Conservation (phyloP, 2,113 vertebrate species). For the Proteles cristata region DNA sequence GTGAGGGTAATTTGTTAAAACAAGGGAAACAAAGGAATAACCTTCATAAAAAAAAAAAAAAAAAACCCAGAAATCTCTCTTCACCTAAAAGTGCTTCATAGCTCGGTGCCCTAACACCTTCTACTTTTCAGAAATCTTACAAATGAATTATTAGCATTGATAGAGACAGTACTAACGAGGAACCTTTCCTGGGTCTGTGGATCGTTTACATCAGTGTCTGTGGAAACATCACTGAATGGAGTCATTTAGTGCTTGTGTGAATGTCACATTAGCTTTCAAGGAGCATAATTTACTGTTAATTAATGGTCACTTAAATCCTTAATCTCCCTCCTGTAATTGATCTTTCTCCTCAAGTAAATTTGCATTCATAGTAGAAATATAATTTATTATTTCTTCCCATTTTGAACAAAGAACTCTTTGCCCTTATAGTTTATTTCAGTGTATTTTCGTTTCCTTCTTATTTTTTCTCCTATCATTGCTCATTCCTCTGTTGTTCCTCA, state of each 20-base stretch:
- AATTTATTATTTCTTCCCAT: slow-evolving; percentile 75
- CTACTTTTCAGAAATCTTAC: slow-evolving; percentile 6
- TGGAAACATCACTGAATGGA: slow-evolving; percentile 74
- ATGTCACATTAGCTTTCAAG: slow-evolving; percentile 82
- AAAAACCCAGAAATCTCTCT: background rate
- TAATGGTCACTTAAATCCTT: slow-evolving; percentile 82
- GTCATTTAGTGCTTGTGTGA: slow-evolving; percentile 75
- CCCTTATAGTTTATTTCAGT: background rate
- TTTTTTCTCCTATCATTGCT: slow-evolving; percentile 38
- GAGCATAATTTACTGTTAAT: slow-evolving; percentile 80
- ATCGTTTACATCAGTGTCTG: slow-evolving; percentile 63
- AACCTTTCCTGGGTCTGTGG: slow-evolving; percentile 20
- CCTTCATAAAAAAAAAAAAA: background rate
- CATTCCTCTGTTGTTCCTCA: slow-evolving; percentile 45
- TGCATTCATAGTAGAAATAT: slow-evolving; percentile 73
- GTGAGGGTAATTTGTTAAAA: background rate
- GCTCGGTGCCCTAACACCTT: slow-evolving; percentile 8
- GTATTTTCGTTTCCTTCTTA: slow-evolving; percentile 19
- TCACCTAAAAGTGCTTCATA: background rate
- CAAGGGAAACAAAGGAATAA: slow-evolving; percentile 10
- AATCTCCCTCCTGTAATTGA: slow-evolving; percentile 79
- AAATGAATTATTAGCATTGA: slow-evolving; percentile 57
- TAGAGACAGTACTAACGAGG: background rate
- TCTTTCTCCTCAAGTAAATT: slow-evolving; percentile 77
- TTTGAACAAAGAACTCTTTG: slow-evolving; percentile 51